Evolutionary conservation across 2,797 vertebrate species (phyloP).

Genomic region (Anomalospiza imberbis): DNA sequence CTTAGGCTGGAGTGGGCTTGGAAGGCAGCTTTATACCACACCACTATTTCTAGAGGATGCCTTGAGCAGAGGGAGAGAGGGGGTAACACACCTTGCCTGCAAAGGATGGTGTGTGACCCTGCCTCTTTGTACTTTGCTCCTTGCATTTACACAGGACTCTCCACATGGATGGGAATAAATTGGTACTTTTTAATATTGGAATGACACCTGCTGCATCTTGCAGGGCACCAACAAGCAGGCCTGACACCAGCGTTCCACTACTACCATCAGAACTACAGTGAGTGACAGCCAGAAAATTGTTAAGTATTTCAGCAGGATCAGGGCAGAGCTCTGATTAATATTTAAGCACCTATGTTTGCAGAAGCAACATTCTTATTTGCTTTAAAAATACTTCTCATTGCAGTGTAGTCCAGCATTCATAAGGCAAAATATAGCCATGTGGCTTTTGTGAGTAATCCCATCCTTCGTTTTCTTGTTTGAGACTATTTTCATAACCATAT

Average conservation of each 20-base stretch:
- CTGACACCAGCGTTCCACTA: constrained; percentile 26
- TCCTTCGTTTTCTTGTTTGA: not conserved
- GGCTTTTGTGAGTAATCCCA: not conserved
- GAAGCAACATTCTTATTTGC: constrained; percentile 47
- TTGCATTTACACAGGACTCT: not conserved
- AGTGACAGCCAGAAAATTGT: constrained; percentile 44
- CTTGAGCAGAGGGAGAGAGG: not conserved
- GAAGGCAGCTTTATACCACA: not conserved
- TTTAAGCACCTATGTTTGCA: constrained; percentile 22
- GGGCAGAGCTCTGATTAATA: constrained; percentile 50
- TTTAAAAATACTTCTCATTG: constrained; percentile 19
- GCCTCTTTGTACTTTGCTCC: not conserved
- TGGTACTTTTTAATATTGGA: not conserved
- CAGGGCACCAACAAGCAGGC: not conserved
- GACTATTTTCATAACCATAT: not conserved
- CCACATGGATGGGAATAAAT: not conserved
- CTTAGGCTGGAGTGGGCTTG: not conserved
- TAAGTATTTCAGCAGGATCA: constrained; percentile 7
- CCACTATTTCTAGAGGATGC: not conserved
- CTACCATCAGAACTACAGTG: not conserved
- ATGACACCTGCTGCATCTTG: not conserved
- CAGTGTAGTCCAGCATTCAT: not conserved
- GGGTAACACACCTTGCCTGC: not conserved
- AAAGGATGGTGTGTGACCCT: not conserved
- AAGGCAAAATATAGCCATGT: not conserved